These are phyloP conservation scores for Osedax fenrisi DNA, from an alignment of 2,888 invertebrate species.

Conservation along the genomic window DNA sequence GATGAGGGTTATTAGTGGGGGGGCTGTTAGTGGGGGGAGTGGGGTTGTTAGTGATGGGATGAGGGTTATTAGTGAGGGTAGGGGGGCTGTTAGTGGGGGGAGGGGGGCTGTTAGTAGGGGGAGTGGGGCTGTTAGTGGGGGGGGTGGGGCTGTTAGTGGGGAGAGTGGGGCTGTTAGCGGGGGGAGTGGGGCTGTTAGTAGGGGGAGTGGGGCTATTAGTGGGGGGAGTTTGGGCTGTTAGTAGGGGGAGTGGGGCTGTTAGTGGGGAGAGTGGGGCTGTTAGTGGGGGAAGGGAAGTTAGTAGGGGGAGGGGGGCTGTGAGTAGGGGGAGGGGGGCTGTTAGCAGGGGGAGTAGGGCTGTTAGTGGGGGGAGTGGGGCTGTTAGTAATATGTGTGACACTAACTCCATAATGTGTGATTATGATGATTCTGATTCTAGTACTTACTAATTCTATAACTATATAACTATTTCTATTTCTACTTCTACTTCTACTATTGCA, in stretches of 20 bases:
- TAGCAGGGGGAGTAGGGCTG: background rate
- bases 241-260: background rate
- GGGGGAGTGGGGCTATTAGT: background rate
- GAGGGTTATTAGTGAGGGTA: too few relatives aligned
- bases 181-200: background rate
- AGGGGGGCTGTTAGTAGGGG: background rate
- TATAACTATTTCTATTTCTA: too few relatives aligned
- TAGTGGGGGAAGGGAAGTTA: background rate
- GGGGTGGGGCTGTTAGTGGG: background rate
- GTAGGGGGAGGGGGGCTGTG: background rate
- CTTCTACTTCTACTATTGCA: too few relatives aligned
- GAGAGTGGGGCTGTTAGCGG: too few relatives aligned
- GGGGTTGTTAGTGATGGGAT: background rate
- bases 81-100: background rate
- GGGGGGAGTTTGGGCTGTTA: too few relatives aligned
- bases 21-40: background rate
- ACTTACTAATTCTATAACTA: too few relatives aligned
- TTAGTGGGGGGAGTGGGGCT: too few relatives aligned
- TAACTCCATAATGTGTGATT: too few relatives aligned
- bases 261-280: background rate
- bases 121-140: too few relatives aligned
- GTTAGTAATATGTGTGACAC: too few relatives aligned
- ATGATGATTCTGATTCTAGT: too few relatives aligned
- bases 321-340: background rate
- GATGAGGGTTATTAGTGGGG: background rate